phyloP scores from a whole-genome alignment of 2,113 vertebrate species.

The Oncorhynchus nerka region DNA sequence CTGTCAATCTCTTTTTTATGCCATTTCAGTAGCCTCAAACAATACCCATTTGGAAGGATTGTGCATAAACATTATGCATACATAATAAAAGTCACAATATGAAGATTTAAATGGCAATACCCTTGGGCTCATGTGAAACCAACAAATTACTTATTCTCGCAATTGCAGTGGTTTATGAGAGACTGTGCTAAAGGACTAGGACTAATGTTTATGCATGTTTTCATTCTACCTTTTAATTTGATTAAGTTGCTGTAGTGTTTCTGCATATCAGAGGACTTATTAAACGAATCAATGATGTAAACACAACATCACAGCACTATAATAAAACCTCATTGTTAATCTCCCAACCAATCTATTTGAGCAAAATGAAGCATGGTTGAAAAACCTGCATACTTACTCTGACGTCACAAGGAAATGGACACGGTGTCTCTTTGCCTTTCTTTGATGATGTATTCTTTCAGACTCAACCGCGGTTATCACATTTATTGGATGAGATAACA shows the following conservation, averaged over 20 bases:
- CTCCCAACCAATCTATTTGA: neutral
- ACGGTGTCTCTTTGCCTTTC: neutral
- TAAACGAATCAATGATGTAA: neutral
- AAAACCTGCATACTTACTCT: neutral
- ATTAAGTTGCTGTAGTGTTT: neutral
- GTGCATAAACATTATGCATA: slow-evolving; percentile 16
- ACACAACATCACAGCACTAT: neutral
- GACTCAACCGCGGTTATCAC: neutral
- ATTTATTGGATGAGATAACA: neutral
- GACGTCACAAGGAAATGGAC: neutral
- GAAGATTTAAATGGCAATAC: slow-evolving; percentile 23
- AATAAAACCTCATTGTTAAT: neutral
- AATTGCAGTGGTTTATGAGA: neutral
- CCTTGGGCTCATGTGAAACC: slow-evolving; percentile 10
- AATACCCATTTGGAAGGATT: slow-evolving; percentile 28
- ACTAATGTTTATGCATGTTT: neutral
- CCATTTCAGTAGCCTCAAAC: slow-evolving; percentile 28
- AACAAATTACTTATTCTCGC: slow-evolving; percentile 11
- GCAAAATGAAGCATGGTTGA: neutral
- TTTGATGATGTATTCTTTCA: neutral
- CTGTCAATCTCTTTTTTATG: slow-evolving; percentile 17
- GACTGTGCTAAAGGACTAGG: too few species aligned
- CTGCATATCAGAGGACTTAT: neutral
- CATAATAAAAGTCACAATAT: slow-evolving; percentile 19
- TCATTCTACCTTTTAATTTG: neutral